Evolutionary conservation across 2,797 vertebrate species (phyloP).

Genomic region (Sphenopsis melanotis): DNA sequence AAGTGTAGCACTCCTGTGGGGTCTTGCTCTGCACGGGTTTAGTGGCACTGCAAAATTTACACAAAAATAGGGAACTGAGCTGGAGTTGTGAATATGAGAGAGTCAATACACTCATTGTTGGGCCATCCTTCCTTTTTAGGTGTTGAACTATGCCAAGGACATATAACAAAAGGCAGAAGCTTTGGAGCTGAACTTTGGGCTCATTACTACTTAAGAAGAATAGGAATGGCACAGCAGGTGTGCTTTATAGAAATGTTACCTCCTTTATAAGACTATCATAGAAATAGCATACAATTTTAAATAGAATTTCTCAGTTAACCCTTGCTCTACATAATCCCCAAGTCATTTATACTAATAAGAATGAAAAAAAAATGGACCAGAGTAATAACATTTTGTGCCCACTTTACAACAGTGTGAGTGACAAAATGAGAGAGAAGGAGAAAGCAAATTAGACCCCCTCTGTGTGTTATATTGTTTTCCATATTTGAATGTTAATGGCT

Average conservation of each 20-base stretch:
- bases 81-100: background rate
- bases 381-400: background rate
- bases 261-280: background rate
- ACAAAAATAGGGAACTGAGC: background rate
- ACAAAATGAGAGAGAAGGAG: background rate
- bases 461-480: background rate
- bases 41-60: background rate
- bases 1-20: background rate
- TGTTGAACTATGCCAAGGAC: background rate
- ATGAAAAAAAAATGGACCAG: background rate
- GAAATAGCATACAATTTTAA: background rate
- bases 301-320: background rate
- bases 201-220: background rate
- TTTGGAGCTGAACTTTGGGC: background rate
- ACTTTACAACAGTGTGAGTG: background rate
- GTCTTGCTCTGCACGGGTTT: background rate
- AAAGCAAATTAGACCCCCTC: background rate
- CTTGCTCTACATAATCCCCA: background rate
- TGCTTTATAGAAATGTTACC: background rate
- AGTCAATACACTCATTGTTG: background rate
- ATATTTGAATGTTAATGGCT: background rate
- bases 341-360: background rate
- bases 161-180: background rate
- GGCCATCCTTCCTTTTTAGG: background rate
- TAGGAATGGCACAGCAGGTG: background rate